phyloP scores from a whole-genome alignment of 2,113 vertebrate genomes.

The Aramus guarauna region DNA sequence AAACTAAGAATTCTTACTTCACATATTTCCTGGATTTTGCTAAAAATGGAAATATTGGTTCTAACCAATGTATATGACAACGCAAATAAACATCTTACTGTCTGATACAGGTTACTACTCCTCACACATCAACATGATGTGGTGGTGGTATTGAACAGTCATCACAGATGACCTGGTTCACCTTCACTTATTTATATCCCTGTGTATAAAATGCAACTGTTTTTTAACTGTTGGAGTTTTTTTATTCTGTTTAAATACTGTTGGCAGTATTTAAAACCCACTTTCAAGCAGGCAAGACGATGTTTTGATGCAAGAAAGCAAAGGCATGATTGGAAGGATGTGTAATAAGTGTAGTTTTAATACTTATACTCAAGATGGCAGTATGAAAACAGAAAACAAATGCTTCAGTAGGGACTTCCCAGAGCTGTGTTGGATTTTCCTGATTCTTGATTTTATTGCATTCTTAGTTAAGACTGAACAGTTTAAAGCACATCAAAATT shows the following conservation, averaged over 20 bases:
- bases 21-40: background rate
- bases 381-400: conserved; percentile 29
- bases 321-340: background rate
- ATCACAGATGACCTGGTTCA: background rate
- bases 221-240: background rate
- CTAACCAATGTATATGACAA: background rate
- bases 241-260: too few relatives aligned
- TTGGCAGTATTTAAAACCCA: background rate
- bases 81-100: background rate
- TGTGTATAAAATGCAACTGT: background rate
- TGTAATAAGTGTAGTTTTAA: background rate
- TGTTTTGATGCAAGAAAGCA: background rate
- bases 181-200: background rate
- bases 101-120: background rate
- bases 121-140: background rate
- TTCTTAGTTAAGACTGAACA: background rate
- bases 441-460: background rate
- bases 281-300: background rate
- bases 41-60: background rate
- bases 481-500: background rate
- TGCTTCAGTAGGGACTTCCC: background rate
- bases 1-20: background rate
- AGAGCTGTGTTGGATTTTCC: background rate
- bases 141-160: background rate
- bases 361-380: conserved; percentile 47